These are phyloP conservation scores for Diorhabda elongata DNA, from an alignment of 1,140 invertebrate species.

Conservation along the genomic window DNA sequence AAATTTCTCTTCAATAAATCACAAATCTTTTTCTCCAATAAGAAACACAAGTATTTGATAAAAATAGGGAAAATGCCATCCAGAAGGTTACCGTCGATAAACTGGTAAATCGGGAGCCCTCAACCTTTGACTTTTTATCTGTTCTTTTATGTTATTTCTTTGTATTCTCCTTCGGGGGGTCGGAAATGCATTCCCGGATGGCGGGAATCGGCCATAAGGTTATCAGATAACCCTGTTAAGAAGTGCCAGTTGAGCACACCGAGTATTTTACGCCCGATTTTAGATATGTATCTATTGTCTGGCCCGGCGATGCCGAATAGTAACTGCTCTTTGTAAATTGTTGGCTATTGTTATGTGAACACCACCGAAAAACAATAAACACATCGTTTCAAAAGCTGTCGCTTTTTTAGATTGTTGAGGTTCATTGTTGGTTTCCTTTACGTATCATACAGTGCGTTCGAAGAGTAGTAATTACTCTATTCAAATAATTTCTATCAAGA, in stretches of 20 bases:
- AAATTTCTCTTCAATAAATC: no score
- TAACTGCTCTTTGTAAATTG: slow-evolving; percentile 10
- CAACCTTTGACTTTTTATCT: slow-evolving; percentile 21
- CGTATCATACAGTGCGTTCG: no score
- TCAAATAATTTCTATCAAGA: no score
- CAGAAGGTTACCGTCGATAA: slow-evolving; percentile 19
- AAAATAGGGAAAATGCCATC: not conserved
- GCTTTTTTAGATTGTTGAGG: not conserved
- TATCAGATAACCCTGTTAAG: slow-evolving; percentile 18
- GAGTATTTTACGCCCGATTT: slow-evolving; percentile 18
- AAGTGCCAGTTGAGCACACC: slow-evolving; percentile 14
- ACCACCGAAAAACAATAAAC: slow-evolving; percentile 14
- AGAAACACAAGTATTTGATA: not conserved
- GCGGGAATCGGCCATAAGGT: slow-evolving; percentile 18
- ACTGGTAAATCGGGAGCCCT: slow-evolving; percentile 9
- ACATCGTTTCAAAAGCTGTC: slow-evolving; percentile 13
- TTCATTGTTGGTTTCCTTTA: no score
- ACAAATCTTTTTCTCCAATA: no score
- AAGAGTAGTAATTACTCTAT: no score
- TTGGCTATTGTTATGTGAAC: slow-evolving; percentile 13
- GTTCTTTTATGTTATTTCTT: slow-evolving; percentile 12
- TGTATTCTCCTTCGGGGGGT: slow-evolving; percentile 7
- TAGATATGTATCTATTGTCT: slow-evolving; percentile 13
- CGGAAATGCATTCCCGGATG: slow-evolving; percentile 7
- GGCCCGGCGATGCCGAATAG: slow-evolving; percentile 11